Percentiles rank a stretch among this genome's conserved stretches.
These are phyloP conservation scores for Habropoda laboriosa DNA, from an alignment of 1,140 invertebrate species.

Conservation along the genomic window DNA sequence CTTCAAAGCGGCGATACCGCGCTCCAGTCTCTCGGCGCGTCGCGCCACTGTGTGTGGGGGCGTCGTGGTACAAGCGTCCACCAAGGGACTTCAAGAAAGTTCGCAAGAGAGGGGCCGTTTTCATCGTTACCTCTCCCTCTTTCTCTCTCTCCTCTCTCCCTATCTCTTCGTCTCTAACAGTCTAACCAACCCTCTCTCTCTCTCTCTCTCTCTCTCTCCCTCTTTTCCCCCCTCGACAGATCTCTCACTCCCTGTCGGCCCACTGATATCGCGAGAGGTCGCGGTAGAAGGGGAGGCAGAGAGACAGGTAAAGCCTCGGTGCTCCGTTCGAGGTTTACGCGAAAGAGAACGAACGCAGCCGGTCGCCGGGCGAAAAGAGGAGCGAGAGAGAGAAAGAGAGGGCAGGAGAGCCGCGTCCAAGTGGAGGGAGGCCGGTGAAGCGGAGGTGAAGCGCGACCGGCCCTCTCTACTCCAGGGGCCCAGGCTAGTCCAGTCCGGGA, in stretches of 20 bases:
- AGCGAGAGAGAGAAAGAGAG: constrained; percentile 59
- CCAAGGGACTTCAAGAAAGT: constrained; percentile 56
- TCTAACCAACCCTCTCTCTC: background rate
- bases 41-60: constrained; percentile 38
- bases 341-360: constrained; percentile 59
- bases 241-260: constrained; percentile 34
- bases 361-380: constrained; percentile 58
- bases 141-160: constrained; percentile 17
- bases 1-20: background rate
- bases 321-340: constrained; percentile 50
- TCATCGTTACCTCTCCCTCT: constrained; percentile 44
- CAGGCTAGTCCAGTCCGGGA: constrained; percentile 80
- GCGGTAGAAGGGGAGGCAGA: constrained; percentile 57
- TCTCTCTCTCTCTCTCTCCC: background rate
- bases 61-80: constrained; percentile 42
- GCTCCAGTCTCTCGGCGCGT: constrained; percentile 2
- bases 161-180: constrained; percentile 39
- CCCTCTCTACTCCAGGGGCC: constrained; percentile 78
- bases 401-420: constrained; percentile 55
- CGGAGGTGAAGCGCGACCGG: constrained; percentile 81
- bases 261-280: constrained; percentile 69
- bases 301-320: constrained; percentile 65
- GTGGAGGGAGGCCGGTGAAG: constrained; percentile 72
- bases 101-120: constrained; percentile 61
- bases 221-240: constrained; percentile 18